A percentile compares a stretch with the other conserved stretches of the same genome.
Evolutionary conservation across 2,797 vertebrate genomes (phyloP).

Genomic region (Galaxias olidus): DNA sequence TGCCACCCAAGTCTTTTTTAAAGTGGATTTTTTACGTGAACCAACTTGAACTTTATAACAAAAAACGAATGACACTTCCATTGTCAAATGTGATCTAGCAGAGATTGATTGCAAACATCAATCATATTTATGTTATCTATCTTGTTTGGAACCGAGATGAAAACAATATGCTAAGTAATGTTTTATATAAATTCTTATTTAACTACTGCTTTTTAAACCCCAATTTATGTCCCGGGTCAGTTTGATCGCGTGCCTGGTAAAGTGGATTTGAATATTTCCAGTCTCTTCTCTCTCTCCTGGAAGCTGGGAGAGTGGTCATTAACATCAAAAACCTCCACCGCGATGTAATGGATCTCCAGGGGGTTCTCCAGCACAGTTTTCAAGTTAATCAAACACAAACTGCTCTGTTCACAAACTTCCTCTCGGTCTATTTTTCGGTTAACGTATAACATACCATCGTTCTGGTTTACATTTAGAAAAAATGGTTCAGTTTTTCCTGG

Average conservation of each 20-base stretch:
- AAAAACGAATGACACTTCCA: too few species aligned
- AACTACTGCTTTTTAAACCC: slow-evolving; percentile 65
- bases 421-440: slow-evolving; percentile 57
- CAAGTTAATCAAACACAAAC: slow-evolving; percentile 68
- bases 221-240: slow-evolving; percentile 69
- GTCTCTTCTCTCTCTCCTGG: slow-evolving; percentile 57
- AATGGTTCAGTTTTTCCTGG: too few species aligned
- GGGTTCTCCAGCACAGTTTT: slow-evolving; percentile 78
- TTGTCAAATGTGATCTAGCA: too few species aligned
- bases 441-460: slow-evolving; percentile 55
- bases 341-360: slow-evolving; percentile 74
- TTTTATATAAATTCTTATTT: slow-evolving; percentile 69
- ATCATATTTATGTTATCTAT: too few species aligned
- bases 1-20: too few species aligned
- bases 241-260: slow-evolving; percentile 65
- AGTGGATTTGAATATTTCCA: slow-evolving; percentile 71
- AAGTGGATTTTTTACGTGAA: too few species aligned
- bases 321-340: slow-evolving; percentile 73
- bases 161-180: too few species aligned
- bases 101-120: too few species aligned
- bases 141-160: too few species aligned
- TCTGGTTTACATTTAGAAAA: too few species aligned
- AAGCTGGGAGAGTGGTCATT: slow-evolving; percentile 77
- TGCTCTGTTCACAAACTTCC: slow-evolving; percentile 63
- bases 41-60: too few species aligned